Base-by-base conservation (phyloP, 1,140 invertebrate genomes). In the Octopus sinensis region DNA sequence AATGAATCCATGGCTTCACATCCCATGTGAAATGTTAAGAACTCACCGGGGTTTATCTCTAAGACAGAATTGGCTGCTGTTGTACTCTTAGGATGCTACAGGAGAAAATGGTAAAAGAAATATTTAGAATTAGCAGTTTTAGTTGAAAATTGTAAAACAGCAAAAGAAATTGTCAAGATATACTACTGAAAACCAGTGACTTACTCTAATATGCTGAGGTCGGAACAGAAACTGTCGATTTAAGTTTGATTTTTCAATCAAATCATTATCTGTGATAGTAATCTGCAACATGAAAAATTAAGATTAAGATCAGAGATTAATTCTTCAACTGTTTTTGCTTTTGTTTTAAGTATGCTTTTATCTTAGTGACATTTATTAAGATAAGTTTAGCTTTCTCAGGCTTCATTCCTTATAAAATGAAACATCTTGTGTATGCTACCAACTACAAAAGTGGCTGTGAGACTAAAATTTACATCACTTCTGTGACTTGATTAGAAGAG, bases 141-240 rank as follows among this genome's bases (percentile, higher is more conserved):
- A 43, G 30, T 43, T 43, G 30, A 43, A 2, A 43, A 43, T 43
- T 43, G 30, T 43, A 43, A 43, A 43, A 43, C 1, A 43, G 30
- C 30, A 43, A 43, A 43, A 43, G 30, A 43, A 43, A 43, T 43
- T 43, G 30, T 43, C 30, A 43, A 43, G 30, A 43, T 43, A 43
- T 43, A 1, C 30, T 43, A 43, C 3, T 43, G 30, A 43, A 43
- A 43, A 43, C 30, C 30, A 43, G 30, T 43, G 30, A 43, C 83
- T 83, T 86, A 90, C 90, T 82, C 86, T 84, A 81, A 91, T 90
- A 83, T 91, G 89, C 54, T 88, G 85, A 53, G 89, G 95, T 83
- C 98, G 92, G 92, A 99, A 99, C 6, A 99, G 92, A 91, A 99
- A 99, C 91, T 99, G 98, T 80, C 98, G 92, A 92, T 99, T 99